A percentile compares a stretch with the other conserved stretches of the same genome.
Evolutionary conservation across 2,113 vertebrate genomes (phyloP).

Genomic region (Megaceryle torquata): DNA sequence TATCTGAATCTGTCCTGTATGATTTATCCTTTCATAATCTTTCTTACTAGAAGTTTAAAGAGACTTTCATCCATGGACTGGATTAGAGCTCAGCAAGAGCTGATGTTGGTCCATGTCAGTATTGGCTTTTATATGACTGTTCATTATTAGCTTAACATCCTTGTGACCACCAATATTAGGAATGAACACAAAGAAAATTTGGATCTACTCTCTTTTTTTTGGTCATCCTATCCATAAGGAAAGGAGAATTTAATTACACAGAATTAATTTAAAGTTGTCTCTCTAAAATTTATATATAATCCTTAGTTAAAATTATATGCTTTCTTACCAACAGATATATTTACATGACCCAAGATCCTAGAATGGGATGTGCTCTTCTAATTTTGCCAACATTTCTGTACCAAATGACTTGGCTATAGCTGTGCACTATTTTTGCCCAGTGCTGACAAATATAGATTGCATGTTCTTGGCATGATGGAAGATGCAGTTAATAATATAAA

Average conservation of each 20-base stretch:
- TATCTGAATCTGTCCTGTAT: background rate
- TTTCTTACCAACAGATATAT: background rate
- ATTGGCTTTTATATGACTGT: background rate
- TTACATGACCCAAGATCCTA: background rate
- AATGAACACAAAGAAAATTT: background rate
- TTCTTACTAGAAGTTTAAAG: conserved; percentile 12
- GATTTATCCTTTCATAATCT: background rate
- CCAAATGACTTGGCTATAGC: background rate
- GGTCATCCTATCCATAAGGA: background rate
- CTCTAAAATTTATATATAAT: background rate
- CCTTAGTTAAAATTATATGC: background rate
- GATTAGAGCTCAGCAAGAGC: background rate
- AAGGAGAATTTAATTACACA: background rate
- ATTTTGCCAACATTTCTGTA: background rate
- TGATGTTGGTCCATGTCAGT: background rate
- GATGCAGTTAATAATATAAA: background rate
- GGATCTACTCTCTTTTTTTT: background rate
- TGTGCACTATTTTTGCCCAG: background rate
- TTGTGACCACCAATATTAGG: background rate
- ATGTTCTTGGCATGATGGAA: background rate
- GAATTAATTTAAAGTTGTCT: background rate
- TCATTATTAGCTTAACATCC: background rate
- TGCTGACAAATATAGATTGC: conserved; percentile 9
- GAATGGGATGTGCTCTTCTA: background rate
- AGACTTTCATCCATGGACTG: background rate